Base-by-base conservation (phyloP, 2,797 vertebrate genomes). In the Tangara arthus region DNA sequence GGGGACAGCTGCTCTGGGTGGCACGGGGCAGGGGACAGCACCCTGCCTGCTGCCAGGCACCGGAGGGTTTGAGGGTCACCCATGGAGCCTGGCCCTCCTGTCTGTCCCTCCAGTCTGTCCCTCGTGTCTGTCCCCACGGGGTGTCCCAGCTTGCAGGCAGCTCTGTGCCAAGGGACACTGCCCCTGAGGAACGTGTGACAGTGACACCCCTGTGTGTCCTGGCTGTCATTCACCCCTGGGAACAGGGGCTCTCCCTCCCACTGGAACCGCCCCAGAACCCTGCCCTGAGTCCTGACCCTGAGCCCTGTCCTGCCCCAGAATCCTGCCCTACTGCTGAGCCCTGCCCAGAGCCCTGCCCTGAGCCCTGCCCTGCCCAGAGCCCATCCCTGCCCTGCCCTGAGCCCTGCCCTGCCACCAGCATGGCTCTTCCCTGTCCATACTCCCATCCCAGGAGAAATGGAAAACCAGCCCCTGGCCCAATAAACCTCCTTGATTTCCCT, bases 351-450 rank as follows among this genome's bases (percentile, higher is more conserved):
- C 19, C 19, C 42, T 44, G 44, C 21, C 44, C 44, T 12, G 21
- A 21, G 21, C 44, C 44, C 44, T 44, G 42, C 18, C 42, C 41
- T 41, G n/a, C n/a, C n/a, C n/a, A n/a, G 42, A 42, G 37, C 37
- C 37, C 37, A 37, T 37, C 37, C 37, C 37, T 37, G 37, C 2
- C 41, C 71, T 73, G 81, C 32, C 15, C 22, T 0, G 2, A 42
- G 15, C 9, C 46, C 71, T 79, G 82, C 34, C 18, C 22, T 0
- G 2, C 41, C 56, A 18, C 12, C 56, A 30, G 39, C 0, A 1
- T 46, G 35, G 61, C 41, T 26, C n/a, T 6, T 3, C 34, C 39
- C 0, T 0, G 55, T 35, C 14, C 1, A 1, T 0, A 37, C 35
- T 42, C 21, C 78, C 30, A 6, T 2, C 23, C 12, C 12, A 44